A percentile compares a stretch with the other conserved stretches of the same genome.
Evolutionary conservation across 2,797 vertebrate genomes (phyloP).

Genomic region (Cheirogaleus major): DNA sequence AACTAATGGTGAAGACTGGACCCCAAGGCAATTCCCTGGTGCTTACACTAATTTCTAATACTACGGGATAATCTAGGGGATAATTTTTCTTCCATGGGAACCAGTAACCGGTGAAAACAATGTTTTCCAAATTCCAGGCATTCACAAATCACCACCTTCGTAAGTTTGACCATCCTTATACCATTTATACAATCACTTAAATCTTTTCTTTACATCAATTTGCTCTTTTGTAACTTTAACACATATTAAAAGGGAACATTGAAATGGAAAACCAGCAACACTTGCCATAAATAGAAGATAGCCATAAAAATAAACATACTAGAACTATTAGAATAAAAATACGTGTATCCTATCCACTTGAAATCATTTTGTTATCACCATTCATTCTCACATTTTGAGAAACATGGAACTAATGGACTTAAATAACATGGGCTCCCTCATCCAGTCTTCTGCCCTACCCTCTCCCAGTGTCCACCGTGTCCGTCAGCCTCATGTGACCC

Average conservation of each 20-base stretch:
- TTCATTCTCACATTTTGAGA: not conserved
- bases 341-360: not conserved
- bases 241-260: not conserved
- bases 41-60: slow-evolving; percentile 42
- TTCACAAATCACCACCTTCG: not conserved
- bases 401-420: not conserved
- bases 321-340: not conserved
- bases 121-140: not conserved
- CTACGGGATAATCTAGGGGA: not conserved
- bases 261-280: not conserved
- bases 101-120: not conserved
- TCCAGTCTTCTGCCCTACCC: not conserved
- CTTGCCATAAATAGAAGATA: slow-evolving; percentile 10
- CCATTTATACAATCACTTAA: not conserved
- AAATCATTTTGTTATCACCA: not conserved
- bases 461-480: not conserved
- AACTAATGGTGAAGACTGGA: not conserved
- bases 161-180: not conserved
- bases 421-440: not conserved
- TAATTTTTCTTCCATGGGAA: slow-evolving; percentile 43
- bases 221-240: slow-evolving; percentile 14
- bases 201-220: not conserved
- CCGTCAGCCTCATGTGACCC: not conserved
- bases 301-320: slow-evolving; percentile 7
- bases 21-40: not conserved